Base-by-base conservation (phyloP, 1,140 invertebrate species). In the Delia radicum region DNA sequence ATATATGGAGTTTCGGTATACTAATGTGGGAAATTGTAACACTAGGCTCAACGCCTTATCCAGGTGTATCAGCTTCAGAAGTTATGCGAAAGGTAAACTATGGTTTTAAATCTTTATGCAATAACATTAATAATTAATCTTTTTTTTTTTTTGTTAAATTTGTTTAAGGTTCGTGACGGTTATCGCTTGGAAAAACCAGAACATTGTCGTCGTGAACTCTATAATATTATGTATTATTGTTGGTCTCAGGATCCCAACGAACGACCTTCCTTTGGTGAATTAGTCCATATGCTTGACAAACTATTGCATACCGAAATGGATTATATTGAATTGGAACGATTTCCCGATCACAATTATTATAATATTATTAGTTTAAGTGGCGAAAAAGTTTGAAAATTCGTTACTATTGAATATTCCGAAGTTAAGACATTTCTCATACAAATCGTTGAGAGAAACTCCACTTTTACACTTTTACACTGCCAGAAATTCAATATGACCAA, bases 21-120 rank as follows among this genome's bases (percentile, higher is more conserved):
- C 87, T 97, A 2, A 92, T 96, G 77, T 98, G 96, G 96, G 96
- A 97, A 88, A 95, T 96, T n/a, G 93, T 96, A 0, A 96, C 95
- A 0, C 88, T 96, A 12, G 95, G 94, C 2, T 96, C 94, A 8
- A 96, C 95, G 7, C 95, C 95, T 0, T 96, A 96, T 87, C 95
- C 95, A 0, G 95, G 95, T 1, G 87, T 96, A 74, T 93, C 93
- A 0, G 94, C 95, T 0, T 91, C 91, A 0, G 94, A 96, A 80
- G 94, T 96, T 21, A 93, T 94, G 92, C 89, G 89, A 80, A 92
- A 91, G 88, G 91, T 93, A 79, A 27, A 65, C n/a, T 74, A 24
- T 15, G 2, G 7, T 12, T n/a, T 31, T 12, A 46, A 24, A 72
- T 15, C 26, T 18, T 18, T 0, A 28, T 24, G 4, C 1, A 10